Conservation (phyloP, 2,113 vertebrate species). For the Esox niger region DNA sequence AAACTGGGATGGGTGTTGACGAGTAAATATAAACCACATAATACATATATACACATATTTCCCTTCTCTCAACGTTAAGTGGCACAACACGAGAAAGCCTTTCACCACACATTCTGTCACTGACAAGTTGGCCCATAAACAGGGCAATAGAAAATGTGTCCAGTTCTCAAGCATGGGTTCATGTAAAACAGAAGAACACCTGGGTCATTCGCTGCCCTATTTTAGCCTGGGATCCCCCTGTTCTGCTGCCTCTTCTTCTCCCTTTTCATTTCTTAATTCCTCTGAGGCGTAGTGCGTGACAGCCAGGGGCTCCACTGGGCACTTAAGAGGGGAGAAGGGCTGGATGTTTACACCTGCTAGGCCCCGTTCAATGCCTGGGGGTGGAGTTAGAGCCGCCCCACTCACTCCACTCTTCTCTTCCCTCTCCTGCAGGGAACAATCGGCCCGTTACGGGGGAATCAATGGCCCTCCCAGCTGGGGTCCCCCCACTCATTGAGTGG, state of each 20-base stretch:
- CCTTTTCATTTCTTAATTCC: constrained; percentile 61
- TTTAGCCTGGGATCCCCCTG: constrained; percentile 21
- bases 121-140: constrained; percentile 25
- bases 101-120: constrained; percentile 40
- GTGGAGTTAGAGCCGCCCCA: constrained; percentile 70
- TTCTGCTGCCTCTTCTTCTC: neutral
- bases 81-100: constrained; percentile 48
- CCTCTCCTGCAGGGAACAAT: constrained; percentile 74
- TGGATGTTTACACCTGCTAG: constrained; percentile 77
- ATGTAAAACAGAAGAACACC: constrained; percentile 51
- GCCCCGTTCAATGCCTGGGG: constrained; percentile 68
- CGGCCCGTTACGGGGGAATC: constrained; percentile 63
- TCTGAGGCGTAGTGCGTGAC: constrained; percentile 50
- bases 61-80: constrained; percentile 52
- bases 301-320: constrained; percentile 56
- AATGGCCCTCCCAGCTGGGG: constrained; percentile 75
- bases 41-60: constrained; percentile 56
- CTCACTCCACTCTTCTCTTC: constrained; percentile 70
- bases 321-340: constrained; percentile 59
- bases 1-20: constrained; percentile 52
- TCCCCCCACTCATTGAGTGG: constrained; percentile 60
- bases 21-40: constrained; percentile 49
- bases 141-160: constrained; percentile 50
- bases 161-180: constrained; percentile 41
- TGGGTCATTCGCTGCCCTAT: constrained; percentile 40